Evolutionary conservation across 53 echinoderm and acorn worm species (phyloP).

Genomic region (Arbacia lixula): DNA sequence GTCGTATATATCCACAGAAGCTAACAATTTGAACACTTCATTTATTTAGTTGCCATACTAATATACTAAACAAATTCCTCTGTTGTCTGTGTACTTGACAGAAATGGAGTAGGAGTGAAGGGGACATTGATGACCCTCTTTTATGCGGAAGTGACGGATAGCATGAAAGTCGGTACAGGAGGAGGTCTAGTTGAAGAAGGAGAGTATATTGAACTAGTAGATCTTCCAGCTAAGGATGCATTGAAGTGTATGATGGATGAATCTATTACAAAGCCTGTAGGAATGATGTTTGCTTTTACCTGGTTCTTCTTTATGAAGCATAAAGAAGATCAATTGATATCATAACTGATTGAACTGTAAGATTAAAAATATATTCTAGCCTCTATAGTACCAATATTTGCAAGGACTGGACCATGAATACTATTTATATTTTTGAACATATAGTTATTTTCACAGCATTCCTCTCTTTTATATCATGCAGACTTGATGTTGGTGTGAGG

Average conservation of each 20-base stretch:
- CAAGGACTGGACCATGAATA: too few relatives aligned
- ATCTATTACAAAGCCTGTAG: slow-evolving; percentile 63
- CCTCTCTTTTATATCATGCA: too few relatives aligned
- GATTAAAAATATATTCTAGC: too few relatives aligned
- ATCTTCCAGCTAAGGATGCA: slow-evolving; percentile 56
- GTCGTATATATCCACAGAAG: too few relatives aligned
- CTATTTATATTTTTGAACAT: too few relatives aligned
- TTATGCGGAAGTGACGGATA: slow-evolving; percentile 80
- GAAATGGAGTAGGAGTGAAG: slow-evolving; percentile 63
- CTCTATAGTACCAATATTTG: too few relatives aligned
- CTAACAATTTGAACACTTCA: too few relatives aligned
- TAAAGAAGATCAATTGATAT: not conserved
- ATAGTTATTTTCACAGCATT: too few relatives aligned
- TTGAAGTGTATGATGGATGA: slow-evolving; percentile 64
- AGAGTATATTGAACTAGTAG: slow-evolving; percentile 69
- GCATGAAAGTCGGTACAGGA: slow-evolving; percentile 62
- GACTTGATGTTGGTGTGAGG: slow-evolving; percentile 66
- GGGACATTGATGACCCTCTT: slow-evolving; percentile 71
- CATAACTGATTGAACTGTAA: too few relatives aligned
- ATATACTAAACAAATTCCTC: too few relatives aligned
- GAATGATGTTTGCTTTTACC: slow-evolving; percentile 69
- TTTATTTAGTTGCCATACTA: too few relatives aligned
- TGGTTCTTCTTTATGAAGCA: slow-evolving; percentile 72
- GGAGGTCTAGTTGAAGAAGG: slow-evolving; percentile 73
- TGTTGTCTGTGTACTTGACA: too few relatives aligned